These are phyloP conservation scores for Darevskia mixta DNA, from an alignment of 2,797 vertebrate genomes.

Conservation along the genomic window DNA sequence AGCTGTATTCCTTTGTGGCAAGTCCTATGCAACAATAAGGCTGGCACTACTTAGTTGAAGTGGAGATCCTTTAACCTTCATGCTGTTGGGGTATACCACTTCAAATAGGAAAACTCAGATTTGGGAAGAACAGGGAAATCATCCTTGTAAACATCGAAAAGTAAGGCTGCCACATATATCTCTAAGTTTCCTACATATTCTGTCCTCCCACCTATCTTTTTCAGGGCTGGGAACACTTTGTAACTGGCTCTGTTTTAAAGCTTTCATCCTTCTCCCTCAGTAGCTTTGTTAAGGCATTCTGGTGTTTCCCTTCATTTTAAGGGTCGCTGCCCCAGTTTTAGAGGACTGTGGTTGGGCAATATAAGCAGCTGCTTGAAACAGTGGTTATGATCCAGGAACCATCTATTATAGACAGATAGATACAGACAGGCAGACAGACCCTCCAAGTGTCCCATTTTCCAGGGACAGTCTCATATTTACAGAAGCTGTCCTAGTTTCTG, in stretches of 20 bases:
- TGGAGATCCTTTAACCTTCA: constrained; percentile 21
- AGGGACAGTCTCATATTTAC: too few species aligned
- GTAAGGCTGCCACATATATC: not conserved
- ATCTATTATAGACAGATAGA: too few species aligned
- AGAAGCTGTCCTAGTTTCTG: too few species aligned
- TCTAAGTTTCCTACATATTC: not conserved
- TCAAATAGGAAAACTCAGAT: not conserved
- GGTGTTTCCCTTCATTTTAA: not conserved
- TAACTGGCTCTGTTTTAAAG: not conserved
- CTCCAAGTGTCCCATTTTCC: too few species aligned
- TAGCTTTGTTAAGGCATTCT: not conserved
- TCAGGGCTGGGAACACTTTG: not conserved
- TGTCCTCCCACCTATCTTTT: constrained; percentile 14
- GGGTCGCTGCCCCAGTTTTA: not conserved
- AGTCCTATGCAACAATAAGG: not conserved
- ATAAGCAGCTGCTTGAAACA: not conserved
- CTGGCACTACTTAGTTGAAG: constrained; percentile 12
- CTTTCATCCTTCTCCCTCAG: not conserved
- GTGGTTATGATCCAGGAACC: not conserved
- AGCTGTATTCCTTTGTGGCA: not conserved
- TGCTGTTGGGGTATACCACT: not conserved
- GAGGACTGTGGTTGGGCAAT: not conserved
- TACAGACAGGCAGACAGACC: not conserved
- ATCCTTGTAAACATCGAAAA: not conserved
- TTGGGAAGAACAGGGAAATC: constrained; percentile 13